A percentile compares a stretch with the other conserved stretches of the same genome.
These are phyloP conservation scores for Trichopria drosophilae DNA, from an alignment of 2,888 invertebrate species.

Conservation along the genomic window DNA sequence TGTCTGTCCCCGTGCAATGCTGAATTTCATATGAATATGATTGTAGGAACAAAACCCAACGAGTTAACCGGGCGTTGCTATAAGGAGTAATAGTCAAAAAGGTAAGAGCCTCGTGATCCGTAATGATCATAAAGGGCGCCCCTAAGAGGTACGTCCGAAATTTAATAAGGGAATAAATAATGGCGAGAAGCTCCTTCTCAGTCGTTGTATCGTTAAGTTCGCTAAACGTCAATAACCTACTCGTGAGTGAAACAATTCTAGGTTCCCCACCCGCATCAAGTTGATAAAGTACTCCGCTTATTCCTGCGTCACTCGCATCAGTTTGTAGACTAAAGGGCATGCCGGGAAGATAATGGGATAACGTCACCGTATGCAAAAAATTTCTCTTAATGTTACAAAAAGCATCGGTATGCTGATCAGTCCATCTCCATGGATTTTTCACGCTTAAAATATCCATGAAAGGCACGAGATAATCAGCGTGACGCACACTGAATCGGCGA, in stretches of 20 bases:
- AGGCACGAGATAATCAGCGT: background rate
- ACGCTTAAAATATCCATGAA: slow-evolving; percentile 2
- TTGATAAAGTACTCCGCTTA: slow-evolving; percentile 11
- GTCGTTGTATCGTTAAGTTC: slow-evolving; percentile 5
- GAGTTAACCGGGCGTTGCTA: slow-evolving; percentile 3
- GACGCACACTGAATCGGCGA: too few relatives aligned
- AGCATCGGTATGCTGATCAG: background rate
- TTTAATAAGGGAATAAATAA: too few relatives aligned
- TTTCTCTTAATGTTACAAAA: slow-evolving; percentile 7
- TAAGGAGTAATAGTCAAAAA: slow-evolving; percentile 6
- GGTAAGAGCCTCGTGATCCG: slow-evolving; percentile 11
- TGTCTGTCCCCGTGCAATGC: slow-evolving; percentile 12
- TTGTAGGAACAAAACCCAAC: slow-evolving; percentile 11
- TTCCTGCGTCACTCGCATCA: slow-evolving; percentile 3
- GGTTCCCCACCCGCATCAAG: too few relatives aligned
- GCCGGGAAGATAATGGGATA: background rate
- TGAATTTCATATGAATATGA: slow-evolving; percentile 10
- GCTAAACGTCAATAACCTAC: background rate
- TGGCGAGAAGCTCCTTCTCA: slow-evolving; percentile 7
- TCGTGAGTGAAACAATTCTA: background rate
- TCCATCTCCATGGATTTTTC: slow-evolving; percentile 7
- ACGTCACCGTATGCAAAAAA: background rate
- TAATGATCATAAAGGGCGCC: background rate
- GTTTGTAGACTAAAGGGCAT: background rate
- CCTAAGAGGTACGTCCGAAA: slow-evolving; percentile 6